phyloP scores from a whole-genome alignment of 2,888 invertebrate species.

The Neocrepidodera transversa region DNA sequence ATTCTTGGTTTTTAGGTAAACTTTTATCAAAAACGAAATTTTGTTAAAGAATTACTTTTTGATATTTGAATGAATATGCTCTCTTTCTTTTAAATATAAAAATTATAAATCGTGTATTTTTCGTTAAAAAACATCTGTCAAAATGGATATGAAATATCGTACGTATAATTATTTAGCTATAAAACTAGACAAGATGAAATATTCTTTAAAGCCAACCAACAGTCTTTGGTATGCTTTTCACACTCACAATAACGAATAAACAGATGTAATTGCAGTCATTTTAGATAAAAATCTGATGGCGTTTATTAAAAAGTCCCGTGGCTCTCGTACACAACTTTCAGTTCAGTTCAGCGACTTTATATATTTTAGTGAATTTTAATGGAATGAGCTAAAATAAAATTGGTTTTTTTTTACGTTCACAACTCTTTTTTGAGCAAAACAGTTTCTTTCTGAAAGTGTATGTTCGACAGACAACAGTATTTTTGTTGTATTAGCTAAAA shows the following conservation, averaged over 20 bases:
- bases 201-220: constrained; percentile 50
- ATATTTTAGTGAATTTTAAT: constrained; percentile 18
- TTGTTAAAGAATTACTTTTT: too few species aligned
- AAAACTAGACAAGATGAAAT: constrained; percentile 42
- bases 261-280: constrained; percentile 42
- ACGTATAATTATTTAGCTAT: neutral
- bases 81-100: too few species aligned
- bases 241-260: constrained; percentile 56
- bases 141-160: constrained; percentile 4
- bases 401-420: constrained; percentile 14
- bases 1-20: too few species aligned
- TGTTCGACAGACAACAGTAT: constrained; percentile 16
- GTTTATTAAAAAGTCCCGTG: constrained; percentile 17
- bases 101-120: too few species aligned
- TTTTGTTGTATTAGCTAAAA: constrained; percentile 31
- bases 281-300: constrained; percentile 30
- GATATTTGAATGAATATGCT: too few species aligned
- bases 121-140: constrained; percentile 9
- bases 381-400: constrained; percentile 21
- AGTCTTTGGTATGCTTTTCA: constrained; percentile 59
- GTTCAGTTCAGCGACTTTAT: constrained; percentile 5
- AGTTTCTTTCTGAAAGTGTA: constrained; percentile 19
- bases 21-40: too few species aligned
- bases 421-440: constrained; percentile 27
- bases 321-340: constrained; percentile 22